phyloP scores from a whole-genome alignment of 2,113 vertebrate genomes.

The Poecilia latipinna region DNA sequence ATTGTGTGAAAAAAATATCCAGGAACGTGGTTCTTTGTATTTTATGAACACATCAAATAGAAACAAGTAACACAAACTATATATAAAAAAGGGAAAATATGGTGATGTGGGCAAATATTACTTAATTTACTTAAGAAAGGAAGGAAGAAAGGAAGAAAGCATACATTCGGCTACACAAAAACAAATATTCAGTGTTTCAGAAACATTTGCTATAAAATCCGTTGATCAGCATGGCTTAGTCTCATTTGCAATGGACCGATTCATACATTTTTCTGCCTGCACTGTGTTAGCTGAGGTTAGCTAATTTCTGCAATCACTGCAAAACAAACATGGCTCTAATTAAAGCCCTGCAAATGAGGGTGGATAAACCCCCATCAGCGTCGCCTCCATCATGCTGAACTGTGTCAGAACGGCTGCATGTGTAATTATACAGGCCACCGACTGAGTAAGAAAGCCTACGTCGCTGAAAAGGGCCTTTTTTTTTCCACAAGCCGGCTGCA shows the following conservation, averaged over 20 bases:
- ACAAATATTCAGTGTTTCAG: neutral
- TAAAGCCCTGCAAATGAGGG: conserved; percentile 56
- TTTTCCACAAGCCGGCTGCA: conserved; percentile 37
- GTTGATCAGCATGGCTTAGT: neutral
- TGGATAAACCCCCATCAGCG: conserved; percentile 34
- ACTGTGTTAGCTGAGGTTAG: conserved; percentile 35
- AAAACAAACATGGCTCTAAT: conserved; percentile 59
- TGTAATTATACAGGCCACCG: conserved; percentile 63
- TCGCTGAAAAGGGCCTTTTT: conserved; percentile 12
- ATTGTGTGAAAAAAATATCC: no score
- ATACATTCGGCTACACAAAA: neutral
- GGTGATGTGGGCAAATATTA: no score
- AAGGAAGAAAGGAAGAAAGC: neutral
- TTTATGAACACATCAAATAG: no score
- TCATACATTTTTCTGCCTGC: conserved; percentile 20
- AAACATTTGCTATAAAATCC: neutral
- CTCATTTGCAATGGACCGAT: conserved; percentile 10
- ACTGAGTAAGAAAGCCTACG: conserved; percentile 44
- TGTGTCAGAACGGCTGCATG: conserved; percentile 58
- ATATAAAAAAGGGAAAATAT: no score
- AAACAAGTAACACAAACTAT: no score
- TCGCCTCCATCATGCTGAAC: conserved; percentile 45
- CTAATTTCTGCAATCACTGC: conserved; percentile 44
- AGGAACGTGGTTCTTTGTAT: no score
- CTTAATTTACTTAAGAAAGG: neutral